Evolutionary conservation across 2,113 vertebrate genomes (phyloP).

Genomic region (Ochotona curzoniae): DNA sequence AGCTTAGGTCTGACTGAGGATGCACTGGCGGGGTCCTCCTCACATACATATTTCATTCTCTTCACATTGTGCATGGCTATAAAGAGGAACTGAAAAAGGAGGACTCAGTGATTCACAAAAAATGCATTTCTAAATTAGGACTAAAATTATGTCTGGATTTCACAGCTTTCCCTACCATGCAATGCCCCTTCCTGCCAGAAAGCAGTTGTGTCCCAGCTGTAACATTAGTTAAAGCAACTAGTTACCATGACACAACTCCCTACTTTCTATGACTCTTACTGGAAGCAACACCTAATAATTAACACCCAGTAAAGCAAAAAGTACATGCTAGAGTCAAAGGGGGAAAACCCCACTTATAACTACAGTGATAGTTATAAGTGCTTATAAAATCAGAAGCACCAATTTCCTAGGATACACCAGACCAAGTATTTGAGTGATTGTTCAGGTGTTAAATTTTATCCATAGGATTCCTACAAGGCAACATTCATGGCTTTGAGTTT

Average conservation of each 20-base stretch:
- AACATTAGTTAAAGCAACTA: constrained; percentile 52
- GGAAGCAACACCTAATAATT: constrained; percentile 71
- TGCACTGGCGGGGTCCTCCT: neutral
- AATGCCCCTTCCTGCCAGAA: constrained; percentile 44
- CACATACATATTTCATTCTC: neutral
- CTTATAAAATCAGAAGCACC: constrained; percentile 70
- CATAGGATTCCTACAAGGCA: neutral
- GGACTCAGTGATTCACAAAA: constrained; percentile 23
- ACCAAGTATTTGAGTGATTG: neutral
- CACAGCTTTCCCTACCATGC: neutral
- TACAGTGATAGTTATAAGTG: constrained; percentile 7
- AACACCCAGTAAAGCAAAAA: constrained; percentile 66
- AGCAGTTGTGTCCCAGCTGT: neutral
- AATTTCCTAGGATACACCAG: constrained; percentile 23
- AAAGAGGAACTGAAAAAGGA: constrained; percentile 54
- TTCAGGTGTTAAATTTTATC: constrained; percentile 33
- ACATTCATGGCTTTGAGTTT: constrained; percentile 21
- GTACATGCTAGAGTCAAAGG: constrained; percentile 4
- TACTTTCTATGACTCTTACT: constrained; percentile 35
- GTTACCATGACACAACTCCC: constrained; percentile 17
- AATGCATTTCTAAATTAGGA: neutral
- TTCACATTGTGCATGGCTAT: neutral
- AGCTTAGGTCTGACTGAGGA: neutral
- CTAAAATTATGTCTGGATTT: constrained; percentile 12
- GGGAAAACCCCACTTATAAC: constrained; percentile 11